Base-by-base conservation (phyloP, 2,113 vertebrate species). In the Nerophis ophidion region DNA sequence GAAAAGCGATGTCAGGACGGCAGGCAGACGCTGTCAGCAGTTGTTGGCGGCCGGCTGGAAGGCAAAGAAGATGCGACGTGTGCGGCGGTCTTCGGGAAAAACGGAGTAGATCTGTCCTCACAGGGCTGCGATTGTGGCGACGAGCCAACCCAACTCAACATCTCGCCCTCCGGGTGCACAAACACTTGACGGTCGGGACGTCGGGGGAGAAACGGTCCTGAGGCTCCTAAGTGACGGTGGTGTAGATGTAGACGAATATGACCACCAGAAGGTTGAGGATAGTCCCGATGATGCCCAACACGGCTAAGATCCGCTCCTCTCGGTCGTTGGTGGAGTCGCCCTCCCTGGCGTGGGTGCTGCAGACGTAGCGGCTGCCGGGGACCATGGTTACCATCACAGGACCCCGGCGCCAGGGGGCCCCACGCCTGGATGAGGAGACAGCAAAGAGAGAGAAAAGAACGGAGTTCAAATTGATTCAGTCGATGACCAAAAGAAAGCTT, bases 161-260 rank as follows among this genome's bases (percentile, higher is more conserved):
- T 26, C 36, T 69, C 69, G 63, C 56, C 62, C 38, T 71, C 38
- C 15, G 35, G 49, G 55, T 52, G 6, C 14, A 66, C 62, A 17
- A 74, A 35, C 53, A 34, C 34, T 16, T 40, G 48, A 55, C 56
- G 56, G 59, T 49, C 50, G 35, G 35, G 44, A 52, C 34, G 11
- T 42, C 16, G 6, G 19, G 16, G 13, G 10, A 62, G 10, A 62
- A 64, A 10, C 1, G 12, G 42, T 17, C 40, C 35, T 56, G 17
- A 55, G 26, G 65, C 15, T 40, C 44, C 78, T 66, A 71, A 70
- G 86, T 92, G 74, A 93, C 87, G 0, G 91, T 89, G 52, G 92
- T 93, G 79, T 93, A 93, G 66, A 93, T 91, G 82, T 93, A 93
- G 70, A 93, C 92, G 36, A 92, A 91, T 76, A 93, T 91, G 74